Evolutionary conservation across 1,140 invertebrate genomes (phyloP), one percentile per base, ranked within the genome.

Genomic region (Drosophila yakuba): DNA sequence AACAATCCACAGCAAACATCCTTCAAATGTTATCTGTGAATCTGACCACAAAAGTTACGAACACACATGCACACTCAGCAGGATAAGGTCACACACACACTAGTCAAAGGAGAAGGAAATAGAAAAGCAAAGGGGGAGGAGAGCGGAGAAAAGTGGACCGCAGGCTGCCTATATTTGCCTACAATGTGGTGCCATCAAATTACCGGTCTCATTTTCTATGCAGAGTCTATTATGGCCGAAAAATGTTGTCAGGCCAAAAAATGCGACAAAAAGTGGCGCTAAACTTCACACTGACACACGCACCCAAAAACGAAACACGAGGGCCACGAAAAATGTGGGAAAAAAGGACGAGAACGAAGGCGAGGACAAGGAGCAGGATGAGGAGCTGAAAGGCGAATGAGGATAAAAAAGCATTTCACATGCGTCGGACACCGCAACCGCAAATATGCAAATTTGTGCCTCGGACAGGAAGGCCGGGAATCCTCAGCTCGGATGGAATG

Each of bases 151-250:
- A 17, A 36, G 51, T 68, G 54, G 55, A 78, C 82, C 82, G 60
- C 78, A 86, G 82, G 59, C 71, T 63, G 78, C 57, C 81, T 86
- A 86, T 81, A 81, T 85, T 77, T 69, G 82, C 78, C 66, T 78
- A 78, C 78, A 85, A 86, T 85, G 82, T 78, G 78, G 82, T 88
- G 71, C 79, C 79, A 88, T 86, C 83, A 86, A 86, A 86, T 88
- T 83, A 88, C 83, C 67, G 79, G 75, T 76, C 83, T 88, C 83
- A 86, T 86, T 86, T 86, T 88, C 79, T 83, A 88, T 83, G 83
- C 83, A 83, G 75, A 86, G 83, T 86, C 83, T 86, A 86, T 86
- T 86, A 86, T 75, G 58, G 69, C 41, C 59, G 36, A 51, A 67
- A 86, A 86, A 67, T 74, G 74, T 81, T 71, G 82, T 44, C 57